Base-by-base conservation (phyloP, 2,797 vertebrate genomes). In the Xiphorhynchus erythropygius region DNA sequence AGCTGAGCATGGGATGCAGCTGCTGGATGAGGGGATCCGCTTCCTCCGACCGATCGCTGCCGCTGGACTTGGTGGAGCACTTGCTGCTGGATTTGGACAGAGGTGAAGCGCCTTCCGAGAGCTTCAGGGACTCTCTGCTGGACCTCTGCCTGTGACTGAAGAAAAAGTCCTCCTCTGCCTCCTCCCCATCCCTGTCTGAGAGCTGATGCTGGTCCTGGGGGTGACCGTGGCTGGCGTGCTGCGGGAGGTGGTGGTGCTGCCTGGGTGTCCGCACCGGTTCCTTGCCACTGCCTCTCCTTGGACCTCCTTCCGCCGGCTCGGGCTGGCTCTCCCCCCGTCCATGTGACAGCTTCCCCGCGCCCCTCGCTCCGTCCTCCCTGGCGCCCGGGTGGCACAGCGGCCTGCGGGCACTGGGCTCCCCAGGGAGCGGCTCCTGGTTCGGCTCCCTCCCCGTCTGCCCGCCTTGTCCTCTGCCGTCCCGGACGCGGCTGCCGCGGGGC, bases 1-100 rank as follows among this genome's bases (percentile, higher is more conserved):
- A 99, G 98, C 98, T 99, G 80, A 99, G 98, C 78, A 99, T 99
- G 80, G 98, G 98, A 96, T 94, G 98, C 94, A 98, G 98, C 92
- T 97, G 97, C 90, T 98, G 98, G 94, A 97, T 96, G 87, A 99
- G 98, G 81, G 98, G 97, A 82, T 98, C 99, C 22, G 98, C 97
- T 52, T 98, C 98, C 37, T 97, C 98, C 11, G 98, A 98, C 39
- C 98, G 98, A 52, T 98, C 97, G 92, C 96, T 96, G 97, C 98
- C 97, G 91, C 97, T 91, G 76, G 98, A 98, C 84, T 98, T 98
- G 39, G 98, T 96, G 11, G 98, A 98, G 70, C 97, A 98, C 96
- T 98, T 98, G 96, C 98, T 98, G 95, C 98, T 97, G 80, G 96
- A 98, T 90, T 97, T 97, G 74, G 98, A 98, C 53, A 97, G 96